Conservation (phyloP, 2,888 invertebrate genomes). For the Chelonus formosanus region DNA sequence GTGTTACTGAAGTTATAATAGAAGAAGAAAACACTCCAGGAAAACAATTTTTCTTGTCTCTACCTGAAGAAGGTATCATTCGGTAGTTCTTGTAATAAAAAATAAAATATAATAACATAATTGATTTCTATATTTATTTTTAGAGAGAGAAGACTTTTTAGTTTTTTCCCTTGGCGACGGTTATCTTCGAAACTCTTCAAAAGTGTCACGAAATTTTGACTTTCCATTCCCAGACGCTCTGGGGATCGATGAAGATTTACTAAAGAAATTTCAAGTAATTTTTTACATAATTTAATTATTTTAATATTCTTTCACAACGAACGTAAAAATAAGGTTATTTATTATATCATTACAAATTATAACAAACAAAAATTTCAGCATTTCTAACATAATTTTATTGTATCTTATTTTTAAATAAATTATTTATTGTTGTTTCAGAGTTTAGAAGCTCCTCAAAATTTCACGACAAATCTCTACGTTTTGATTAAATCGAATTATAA, state of each 20-base stretch:
- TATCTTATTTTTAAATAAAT: conserved; percentile 6
- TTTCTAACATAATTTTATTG: neutral
- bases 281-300: neutral
- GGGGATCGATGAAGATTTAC: conserved; percentile 36
- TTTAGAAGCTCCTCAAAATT: conserved; percentile 43
- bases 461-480: conserved; percentile 45
- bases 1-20: neutral
- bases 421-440: conserved; percentile 42
- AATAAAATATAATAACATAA: conserved; percentile 10
- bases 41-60: conserved; percentile 36
- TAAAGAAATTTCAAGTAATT: conserved; percentile 46
- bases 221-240: conserved; percentile 43
- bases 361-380: no score
- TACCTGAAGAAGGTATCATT: conserved; percentile 41
- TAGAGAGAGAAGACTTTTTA: conserved; percentile 44
- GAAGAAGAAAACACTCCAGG: conserved; percentile 32
- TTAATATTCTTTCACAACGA: neutral
- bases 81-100: neutral
- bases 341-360: no score
- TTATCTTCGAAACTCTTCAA: conserved; percentile 37
- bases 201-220: conserved; percentile 27
- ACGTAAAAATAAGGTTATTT: no score
- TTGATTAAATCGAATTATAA: conserved; percentile 42
- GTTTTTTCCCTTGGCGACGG: conserved; percentile 43
- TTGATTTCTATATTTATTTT: conserved; percentile 1